These are phyloP conservation scores for Gavia stellata DNA, from an alignment of 2,113 vertebrate species.

Conservation along the genomic window DNA sequence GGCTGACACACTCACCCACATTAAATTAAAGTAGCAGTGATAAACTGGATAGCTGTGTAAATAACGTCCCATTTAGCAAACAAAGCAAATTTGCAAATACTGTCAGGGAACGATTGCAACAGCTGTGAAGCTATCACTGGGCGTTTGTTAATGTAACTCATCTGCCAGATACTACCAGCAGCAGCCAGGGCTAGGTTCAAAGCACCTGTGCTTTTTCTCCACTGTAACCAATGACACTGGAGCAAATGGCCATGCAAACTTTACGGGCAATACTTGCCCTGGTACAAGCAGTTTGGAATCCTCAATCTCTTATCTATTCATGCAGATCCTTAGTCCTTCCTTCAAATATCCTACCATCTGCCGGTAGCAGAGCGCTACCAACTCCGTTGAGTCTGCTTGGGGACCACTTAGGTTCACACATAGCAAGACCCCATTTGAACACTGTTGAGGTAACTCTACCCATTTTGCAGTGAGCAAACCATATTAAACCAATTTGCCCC, in stretches of 20 bases:
- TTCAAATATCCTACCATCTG: not conserved
- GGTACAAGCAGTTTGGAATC: not conserved
- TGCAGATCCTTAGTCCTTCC: not conserved
- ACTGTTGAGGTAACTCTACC: not conserved
- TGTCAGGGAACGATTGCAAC: not conserved
- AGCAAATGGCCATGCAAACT: not conserved
- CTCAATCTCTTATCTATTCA: not conserved
- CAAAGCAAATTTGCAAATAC: not conserved
- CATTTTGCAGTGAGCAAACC: not conserved
- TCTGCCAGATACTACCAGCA: not conserved
- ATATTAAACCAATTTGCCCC: not conserved
- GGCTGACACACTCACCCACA: not conserved
- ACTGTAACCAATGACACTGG: not conserved
- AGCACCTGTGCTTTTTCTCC: not conserved
- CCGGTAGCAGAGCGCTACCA: not conserved
- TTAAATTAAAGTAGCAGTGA: not conserved
- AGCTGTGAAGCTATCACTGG: not conserved
- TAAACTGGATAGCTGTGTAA: not conserved
- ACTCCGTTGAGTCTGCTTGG: not conserved
- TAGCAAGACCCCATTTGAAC: not conserved
- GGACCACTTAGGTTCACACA: not conserved
- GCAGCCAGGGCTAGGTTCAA: not conserved
- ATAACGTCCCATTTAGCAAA: not conserved
- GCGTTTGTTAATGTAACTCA: not conserved
- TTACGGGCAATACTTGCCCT: not conserved